Conservation (phyloP, 2,113 vertebrate genomes). For the Perognathus longimembris region DNA sequence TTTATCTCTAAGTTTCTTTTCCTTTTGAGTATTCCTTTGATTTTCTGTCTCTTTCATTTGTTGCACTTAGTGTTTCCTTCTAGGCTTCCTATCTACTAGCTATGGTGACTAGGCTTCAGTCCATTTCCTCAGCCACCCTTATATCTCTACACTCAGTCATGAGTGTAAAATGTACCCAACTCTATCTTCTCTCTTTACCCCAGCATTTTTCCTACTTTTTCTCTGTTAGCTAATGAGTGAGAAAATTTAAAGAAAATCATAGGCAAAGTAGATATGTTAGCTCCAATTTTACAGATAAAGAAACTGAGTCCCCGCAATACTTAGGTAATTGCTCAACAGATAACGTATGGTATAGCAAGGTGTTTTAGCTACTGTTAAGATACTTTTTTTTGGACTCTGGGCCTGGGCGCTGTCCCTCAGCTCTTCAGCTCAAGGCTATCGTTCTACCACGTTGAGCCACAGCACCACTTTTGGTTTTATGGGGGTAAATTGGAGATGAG, state of each 20-base stretch:
- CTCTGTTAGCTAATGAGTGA: not conserved
- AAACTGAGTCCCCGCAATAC: constrained; percentile 40
- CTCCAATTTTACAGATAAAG: constrained; percentile 8
- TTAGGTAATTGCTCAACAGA: constrained; percentile 42
- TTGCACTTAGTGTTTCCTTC: not conserved
- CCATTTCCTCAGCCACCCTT: constrained; percentile 7
- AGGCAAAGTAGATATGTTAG: not conserved
- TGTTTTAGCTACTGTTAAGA: not conserved
- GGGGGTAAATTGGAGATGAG: too few species aligned
- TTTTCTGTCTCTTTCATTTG: not conserved
- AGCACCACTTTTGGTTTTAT: too few species aligned
- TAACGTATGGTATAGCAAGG: not conserved
- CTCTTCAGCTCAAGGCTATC: too few species aligned
- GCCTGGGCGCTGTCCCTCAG: too few species aligned
- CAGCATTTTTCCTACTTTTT: not conserved
- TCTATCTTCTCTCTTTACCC: not conserved
- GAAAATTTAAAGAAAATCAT: constrained; percentile 4
- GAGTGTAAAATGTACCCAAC: not conserved
- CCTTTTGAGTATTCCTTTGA: not conserved
- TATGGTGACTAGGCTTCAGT: not conserved
- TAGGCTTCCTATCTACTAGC: not conserved
- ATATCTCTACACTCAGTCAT: not conserved
- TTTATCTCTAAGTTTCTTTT: constrained; percentile 16
- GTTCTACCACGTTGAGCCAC: too few species aligned
- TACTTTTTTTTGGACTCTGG: too few species aligned